phyloP scores from a whole-genome alignment of 2,113 vertebrate genomes.

The Hippocampus mohnikei region DNA sequence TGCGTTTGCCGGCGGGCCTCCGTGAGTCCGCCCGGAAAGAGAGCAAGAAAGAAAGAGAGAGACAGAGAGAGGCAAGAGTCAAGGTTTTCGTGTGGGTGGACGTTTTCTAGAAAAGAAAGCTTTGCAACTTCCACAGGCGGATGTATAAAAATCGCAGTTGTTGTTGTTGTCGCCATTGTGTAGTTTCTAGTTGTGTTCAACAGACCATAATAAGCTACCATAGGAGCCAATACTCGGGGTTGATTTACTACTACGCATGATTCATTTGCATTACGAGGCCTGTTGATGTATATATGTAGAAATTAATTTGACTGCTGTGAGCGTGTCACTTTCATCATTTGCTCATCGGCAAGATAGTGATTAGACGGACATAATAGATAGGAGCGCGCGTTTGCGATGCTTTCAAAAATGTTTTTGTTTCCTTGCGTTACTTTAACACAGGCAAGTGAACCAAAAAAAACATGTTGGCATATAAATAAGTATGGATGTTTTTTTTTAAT shows the following conservation, averaged over 20 bases:
- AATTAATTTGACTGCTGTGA: too few relatives aligned
- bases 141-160: conserved; percentile 11
- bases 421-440: too few relatives aligned
- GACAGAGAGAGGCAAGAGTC: background rate
- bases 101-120: conserved; percentile 18
- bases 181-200: background rate
- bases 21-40: background rate
- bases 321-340: too few relatives aligned
- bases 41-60: background rate
- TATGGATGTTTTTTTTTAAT: too few relatives aligned
- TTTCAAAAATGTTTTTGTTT: too few relatives aligned
- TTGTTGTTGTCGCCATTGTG: background rate
- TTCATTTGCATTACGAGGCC: too few relatives aligned
- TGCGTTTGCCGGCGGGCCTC: background rate
- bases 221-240: background rate
- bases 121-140: conserved; percentile 28
- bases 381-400: too few relatives aligned
- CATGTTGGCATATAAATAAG: background rate
- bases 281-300: too few relatives aligned
- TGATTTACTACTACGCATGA: background rate
- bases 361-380: too few relatives aligned
- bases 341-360: too few relatives aligned
- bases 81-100: conserved; percentile 6
- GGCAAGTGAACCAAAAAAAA: too few relatives aligned
- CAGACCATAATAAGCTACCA: background rate